A percentile compares a stretch with the other conserved stretches of the same genome.
These are phyloP conservation scores for Drosophila sturtevanti DNA, from an alignment of 1,140 invertebrate genomes.

Conservation along the genomic window DNA sequence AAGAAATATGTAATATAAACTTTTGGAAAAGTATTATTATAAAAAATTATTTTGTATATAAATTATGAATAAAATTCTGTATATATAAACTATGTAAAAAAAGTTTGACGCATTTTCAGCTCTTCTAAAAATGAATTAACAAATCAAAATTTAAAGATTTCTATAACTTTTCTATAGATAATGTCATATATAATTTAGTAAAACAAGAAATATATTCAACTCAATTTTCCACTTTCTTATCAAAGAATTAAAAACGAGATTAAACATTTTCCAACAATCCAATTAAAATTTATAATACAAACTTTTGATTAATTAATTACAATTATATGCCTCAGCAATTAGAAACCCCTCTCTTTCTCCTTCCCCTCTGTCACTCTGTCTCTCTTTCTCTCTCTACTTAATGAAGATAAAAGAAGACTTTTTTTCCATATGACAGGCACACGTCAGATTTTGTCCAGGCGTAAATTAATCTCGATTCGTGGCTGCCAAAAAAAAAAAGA, in stretches of 20 bases:
- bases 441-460: slow-evolving; percentile 66
- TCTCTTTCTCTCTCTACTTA: slow-evolving; percentile 20
- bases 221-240: not conserved
- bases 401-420: slow-evolving; percentile 61
- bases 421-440: slow-evolving; percentile 68
- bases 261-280: slow-evolving; percentile 37
- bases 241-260: slow-evolving; percentile 8
- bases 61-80: too few relatives aligned
- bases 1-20: too few relatives aligned
- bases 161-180: too few relatives aligned
- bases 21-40: too few relatives aligned
- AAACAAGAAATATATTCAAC: not conserved
- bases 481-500: slow-evolving; percentile 43
- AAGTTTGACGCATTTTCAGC: too few relatives aligned
- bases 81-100: too few relatives aligned
- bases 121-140: too few relatives aligned
- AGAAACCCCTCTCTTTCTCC: not conserved
- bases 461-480: slow-evolving; percentile 71
- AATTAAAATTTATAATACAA: slow-evolving; percentile 62
- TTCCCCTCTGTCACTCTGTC: not conserved
- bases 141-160: too few relatives aligned
- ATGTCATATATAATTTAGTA: too few relatives aligned
- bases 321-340: slow-evolving; percentile 69
- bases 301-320: slow-evolving; percentile 81
- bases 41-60: too few relatives aligned